Evolutionary conservation across 2,797 vertebrate species (phyloP), one percentile per base, ranked within the genome.

Genomic region (Phalloptychus januarius): DNA sequence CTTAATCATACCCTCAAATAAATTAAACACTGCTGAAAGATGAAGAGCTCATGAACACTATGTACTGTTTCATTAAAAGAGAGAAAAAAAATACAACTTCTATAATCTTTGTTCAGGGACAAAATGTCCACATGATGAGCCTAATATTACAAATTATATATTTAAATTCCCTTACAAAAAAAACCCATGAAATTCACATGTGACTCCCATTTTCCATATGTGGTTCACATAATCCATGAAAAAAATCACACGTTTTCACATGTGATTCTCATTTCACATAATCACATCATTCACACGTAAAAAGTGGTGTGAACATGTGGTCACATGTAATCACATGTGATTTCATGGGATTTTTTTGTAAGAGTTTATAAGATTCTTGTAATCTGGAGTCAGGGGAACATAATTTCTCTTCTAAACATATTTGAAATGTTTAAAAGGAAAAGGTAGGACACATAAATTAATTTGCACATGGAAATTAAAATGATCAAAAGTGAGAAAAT

Each of bases 21-120:
- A 91, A 93, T 89, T 89, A 85, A 81, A 81, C 54, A 45, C 56
- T 78, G 89, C 44, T 88, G 85, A 94, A 85, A 86, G 90, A 93
- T 70, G 65, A 50, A 63, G 58, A 77, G 33, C 44, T 69, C 25
- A 76, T 85, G 79, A 83, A 82, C 25, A 31, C 65, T 40, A 33
- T 83, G 61, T 79, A 73, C 83, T 80, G 71, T 78, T 71, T 71
- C 5, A 52, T 46, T 16, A 38, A 77, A 75, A 40, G 5, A 63
- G 69, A 7, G 7, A 23, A 13, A 42, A 78, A 58, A 58, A 65
- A 65, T 23, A 25, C 7, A 52, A 25, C 12, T 42, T 69, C 11
- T 69, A 8, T 42, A 69, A 69, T 25, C 11, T 42, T 69, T 42
- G 83, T 33, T 38, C 58, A 78, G 71, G 12, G 40, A 67, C 72